Base-by-base conservation (phyloP, 1,140 invertebrate genomes). In the Alviniconcha marisindica region DNA sequence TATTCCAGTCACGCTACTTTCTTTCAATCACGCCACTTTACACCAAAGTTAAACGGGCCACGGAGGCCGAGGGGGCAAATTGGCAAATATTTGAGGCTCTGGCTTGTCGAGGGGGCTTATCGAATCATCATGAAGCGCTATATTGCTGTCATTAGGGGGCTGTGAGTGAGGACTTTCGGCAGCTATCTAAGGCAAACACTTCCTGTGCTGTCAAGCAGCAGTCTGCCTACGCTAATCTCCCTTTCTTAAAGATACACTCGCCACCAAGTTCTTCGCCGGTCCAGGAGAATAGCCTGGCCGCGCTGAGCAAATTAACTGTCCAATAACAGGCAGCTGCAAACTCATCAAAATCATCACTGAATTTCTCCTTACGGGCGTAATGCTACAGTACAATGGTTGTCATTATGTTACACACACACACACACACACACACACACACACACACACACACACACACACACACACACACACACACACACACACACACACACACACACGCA, bases 51-150 rank as follows among this genome's bases (percentile, higher is more conserved):
- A 71, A 71, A 71, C 69, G 69, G 69, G 24, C 69, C 33, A 44
- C 56, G n/a, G 36, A 40, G 56, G 40, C 4, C 69, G 31, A 36
- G n/a, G 60, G 24, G 60, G 28, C 24, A n/a, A 80, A 66, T 66
- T 24, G 56, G 78, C 78, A 80, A 80, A 80, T 80, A 80, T 66
- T 80, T 80, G 78, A 63, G 28, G 56, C 78, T 40, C 73, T 48
- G 44, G 28, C 42, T 31, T 54, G 36, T 40, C 12, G 71, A 40
- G 33, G 15, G 31, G 77, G 51, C 78, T 80, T 80, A 80, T 80
- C 78, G 69, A 80, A 80, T 80, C 78, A 66, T 80, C 36, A 80
- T 24, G 78, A n/a, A 21, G 56, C 56, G 60, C 78, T 66, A 80
- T 80, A 80, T 80, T 80, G 78, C 78, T 80, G 78, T 69, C 78